Evolutionary conservation across 2,797 vertebrate genomes (phyloP), one percentile per base, ranked within the genome.

Genomic region (Sternarchorhynchus goeldii): DNA sequence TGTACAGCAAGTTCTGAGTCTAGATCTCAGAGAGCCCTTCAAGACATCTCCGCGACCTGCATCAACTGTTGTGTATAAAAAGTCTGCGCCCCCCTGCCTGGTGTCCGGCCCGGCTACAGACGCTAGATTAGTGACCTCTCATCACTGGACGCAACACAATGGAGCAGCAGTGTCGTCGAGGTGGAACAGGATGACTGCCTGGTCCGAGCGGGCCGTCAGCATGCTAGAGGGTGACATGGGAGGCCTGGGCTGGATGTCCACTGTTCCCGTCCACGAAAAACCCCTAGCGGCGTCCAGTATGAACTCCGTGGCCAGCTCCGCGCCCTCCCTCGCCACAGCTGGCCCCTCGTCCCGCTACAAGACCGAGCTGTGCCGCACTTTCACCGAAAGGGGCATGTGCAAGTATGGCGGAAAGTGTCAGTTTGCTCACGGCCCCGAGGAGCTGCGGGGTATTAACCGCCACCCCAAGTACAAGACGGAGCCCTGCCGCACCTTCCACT

Each of bases 381-480:
- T 92, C 62, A 92, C 91, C 0, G 93, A 95, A 82, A 92, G 89
- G 1, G 93, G 94, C 1, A 41, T 88, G 79, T 95, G 94, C 88
- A 94, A 94, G 82, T 95, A 95, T 0, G 93, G 93, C 0, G 86
- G 89, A 2, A 95, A 94, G 86, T 95, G 94, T 85, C 94, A 95
- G 88, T 95, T 95, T 20, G 94, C 94, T 4, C 94, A 95, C 0
- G 94, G 94, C 2, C 1, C 29, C 0, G 89, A 92, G 0, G 94
- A 95, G 87, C 89, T 94, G 34, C 92, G 94, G 0, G 92, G 93
- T 50, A 91, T 94, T 0, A 93, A 81, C 85, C 82, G 94, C 1
- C 94, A 95, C 53, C 94, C 94, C 0, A 95, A 95, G 55, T 95
- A 95, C 83, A 95, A 95, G 85, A 95, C 94, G 0, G 93, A 94